A percentile compares a stretch with the other conserved stretches of the same genome.
Conservation (phyloP, 1,140 invertebrate species). For the Drosophila nebulosa region DNA sequence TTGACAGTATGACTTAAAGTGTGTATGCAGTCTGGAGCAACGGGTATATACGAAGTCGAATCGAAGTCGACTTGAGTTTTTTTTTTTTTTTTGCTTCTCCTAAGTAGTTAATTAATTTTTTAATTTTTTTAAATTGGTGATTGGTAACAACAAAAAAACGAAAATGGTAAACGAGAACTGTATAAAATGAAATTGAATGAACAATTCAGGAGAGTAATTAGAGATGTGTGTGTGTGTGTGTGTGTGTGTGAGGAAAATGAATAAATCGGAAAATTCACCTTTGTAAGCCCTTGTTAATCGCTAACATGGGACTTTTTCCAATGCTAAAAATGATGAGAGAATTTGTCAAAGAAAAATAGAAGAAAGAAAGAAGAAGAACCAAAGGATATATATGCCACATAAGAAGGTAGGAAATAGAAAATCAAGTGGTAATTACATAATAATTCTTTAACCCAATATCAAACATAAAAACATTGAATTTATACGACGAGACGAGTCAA, state of each 20-base stretch:
- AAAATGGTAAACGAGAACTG: background rate
- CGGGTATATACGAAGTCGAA: background rate
- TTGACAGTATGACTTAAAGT: background rate
- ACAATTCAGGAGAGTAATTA: slow-evolving; percentile 31
- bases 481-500: background rate
- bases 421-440: slow-evolving; percentile 19
- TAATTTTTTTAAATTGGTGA: background rate
- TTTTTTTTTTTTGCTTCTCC: background rate
- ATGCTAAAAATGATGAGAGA: slow-evolving; percentile 79
- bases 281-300: slow-evolving; percentile 94
- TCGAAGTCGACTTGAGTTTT: background rate
- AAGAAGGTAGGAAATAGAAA: slow-evolving; percentile 32
- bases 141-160: slow-evolving; percentile 10
- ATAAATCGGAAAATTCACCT: slow-evolving; percentile 84
- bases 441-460: slow-evolving; percentile 28
- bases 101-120: slow-evolving; percentile 1
- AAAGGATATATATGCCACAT: slow-evolving; percentile 48
- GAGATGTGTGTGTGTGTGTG: too few species aligned
- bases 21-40: background rate
- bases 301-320: slow-evolving; percentile 88
- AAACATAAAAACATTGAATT: background rate
- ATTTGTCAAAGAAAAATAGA: slow-evolving; percentile 36
- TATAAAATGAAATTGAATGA: background rate
- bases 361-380: slow-evolving; percentile 59
- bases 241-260: slow-evolving; percentile 62